A percentile compares a stretch with the other conserved stretches of the same genome.
Conservation (phyloP, 2,797 vertebrate genomes). For the Mus spretus region DNA sequence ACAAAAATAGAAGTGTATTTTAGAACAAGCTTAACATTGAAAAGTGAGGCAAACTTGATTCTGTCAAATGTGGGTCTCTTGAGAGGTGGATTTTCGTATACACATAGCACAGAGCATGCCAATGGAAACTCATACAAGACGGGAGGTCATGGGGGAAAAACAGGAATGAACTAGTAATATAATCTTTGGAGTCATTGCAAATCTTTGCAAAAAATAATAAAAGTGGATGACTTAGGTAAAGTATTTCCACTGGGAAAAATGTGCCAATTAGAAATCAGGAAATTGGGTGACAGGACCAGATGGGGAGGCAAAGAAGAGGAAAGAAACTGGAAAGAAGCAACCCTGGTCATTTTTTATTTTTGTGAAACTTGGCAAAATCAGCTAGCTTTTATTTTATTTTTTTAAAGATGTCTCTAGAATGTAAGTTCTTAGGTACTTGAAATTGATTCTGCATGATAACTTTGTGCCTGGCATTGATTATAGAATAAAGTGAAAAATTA, state of each 20-base stretch:
- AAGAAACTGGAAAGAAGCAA: neutral
- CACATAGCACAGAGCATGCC: slow-evolving; percentile 70
- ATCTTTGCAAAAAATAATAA: slow-evolving; percentile 63
- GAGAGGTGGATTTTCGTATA: slow-evolving; percentile 57
- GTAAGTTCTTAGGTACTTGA: neutral
- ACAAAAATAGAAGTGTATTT: slow-evolving; percentile 72
- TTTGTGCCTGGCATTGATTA: neutral
- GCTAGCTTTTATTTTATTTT: slow-evolving; percentile 7
- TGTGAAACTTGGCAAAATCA: neutral
- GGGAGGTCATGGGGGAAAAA: slow-evolving; percentile 44
- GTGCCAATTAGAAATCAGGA: slow-evolving; percentile 30
- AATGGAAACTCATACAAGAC: slow-evolving; percentile 59
- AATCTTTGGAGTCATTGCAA: slow-evolving; percentile 60
- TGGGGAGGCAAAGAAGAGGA: neutral
- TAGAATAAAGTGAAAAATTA: neutral
- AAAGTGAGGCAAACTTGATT: slow-evolving; percentile 75
- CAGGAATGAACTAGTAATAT: slow-evolving; percentile 27
- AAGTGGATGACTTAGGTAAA: neutral
- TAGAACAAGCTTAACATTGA: slow-evolving; percentile 75
- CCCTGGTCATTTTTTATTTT: neutral
- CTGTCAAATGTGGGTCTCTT: slow-evolving; percentile 71
- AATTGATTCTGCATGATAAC: neutral
- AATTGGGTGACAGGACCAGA: neutral
- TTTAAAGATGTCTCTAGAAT: neutral
- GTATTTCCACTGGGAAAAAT: neutral